Conservation (phyloP, 2,888 invertebrate species). For the Scaeva pyrastri region DNA sequence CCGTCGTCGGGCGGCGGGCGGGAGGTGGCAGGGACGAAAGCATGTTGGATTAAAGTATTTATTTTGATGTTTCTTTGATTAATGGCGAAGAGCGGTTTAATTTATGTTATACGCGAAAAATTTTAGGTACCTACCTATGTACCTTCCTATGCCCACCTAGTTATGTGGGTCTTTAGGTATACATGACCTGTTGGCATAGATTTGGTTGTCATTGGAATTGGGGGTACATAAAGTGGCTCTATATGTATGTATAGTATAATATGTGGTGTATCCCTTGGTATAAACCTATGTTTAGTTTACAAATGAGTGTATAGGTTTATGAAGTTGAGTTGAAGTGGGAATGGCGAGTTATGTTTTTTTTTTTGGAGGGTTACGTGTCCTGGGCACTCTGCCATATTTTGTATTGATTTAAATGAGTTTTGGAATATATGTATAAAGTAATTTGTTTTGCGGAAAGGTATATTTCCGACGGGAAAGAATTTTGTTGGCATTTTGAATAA, state of each 20-base stretch:
- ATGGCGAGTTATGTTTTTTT: neutral
- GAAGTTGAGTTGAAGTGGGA: neutral
- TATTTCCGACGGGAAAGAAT: neutral
- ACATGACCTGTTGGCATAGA: constrained; percentile 61
- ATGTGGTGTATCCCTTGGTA: too few relatives aligned
- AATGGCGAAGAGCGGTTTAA: constrained; percentile 36
- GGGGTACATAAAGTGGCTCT: constrained; percentile 1
- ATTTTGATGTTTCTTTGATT: constrained; percentile 69
- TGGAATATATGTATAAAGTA: too few relatives aligned
- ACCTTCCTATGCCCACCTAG: neutral
- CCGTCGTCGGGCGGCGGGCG: too few relatives aligned
- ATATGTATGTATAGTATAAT: neutral
- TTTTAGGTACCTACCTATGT: neutral
- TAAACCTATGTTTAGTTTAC: neutral
- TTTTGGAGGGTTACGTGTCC: neutral
- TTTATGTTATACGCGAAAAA: constrained; percentile 24
- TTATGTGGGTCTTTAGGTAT: neutral
- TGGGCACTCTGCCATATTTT: neutral
- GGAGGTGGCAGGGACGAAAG: constrained; percentile 4
- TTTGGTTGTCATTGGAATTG: constrained; percentile 13
- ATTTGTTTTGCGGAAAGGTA: neutral
- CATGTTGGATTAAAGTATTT: constrained; percentile 70
- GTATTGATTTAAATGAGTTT: constrained; percentile 4
- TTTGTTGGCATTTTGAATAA: neutral
- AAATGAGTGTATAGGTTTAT: neutral